Conservation (phyloP, 2,888 invertebrate species). For the Morpho deidamia region DNA sequence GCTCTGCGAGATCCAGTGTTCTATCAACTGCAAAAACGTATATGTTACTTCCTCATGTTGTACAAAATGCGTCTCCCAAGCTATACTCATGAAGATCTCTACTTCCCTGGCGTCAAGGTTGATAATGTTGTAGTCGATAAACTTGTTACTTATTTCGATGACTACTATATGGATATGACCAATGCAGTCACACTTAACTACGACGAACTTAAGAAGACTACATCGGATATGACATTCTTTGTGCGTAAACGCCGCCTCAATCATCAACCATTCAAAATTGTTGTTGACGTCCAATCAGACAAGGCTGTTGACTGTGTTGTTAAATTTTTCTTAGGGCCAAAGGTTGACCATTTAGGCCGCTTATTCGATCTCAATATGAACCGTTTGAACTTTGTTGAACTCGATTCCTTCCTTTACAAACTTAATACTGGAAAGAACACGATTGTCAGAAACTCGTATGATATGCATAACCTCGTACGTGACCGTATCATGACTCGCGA, state of each 20-base stretch:
- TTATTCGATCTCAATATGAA: conserved; percentile 76
- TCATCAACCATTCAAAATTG: conserved; percentile 80
- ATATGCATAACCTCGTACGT: conserved; percentile 81
- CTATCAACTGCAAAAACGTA: conserved; percentile 82
- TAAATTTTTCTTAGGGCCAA: conserved; percentile 83
- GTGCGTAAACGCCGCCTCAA: conserved; percentile 81
- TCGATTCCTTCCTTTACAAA: conserved; percentile 80
- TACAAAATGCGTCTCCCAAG: conserved; percentile 78
- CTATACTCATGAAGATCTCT: conserved; percentile 80
- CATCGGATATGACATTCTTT: conserved; percentile 65
- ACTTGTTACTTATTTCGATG: conserved; percentile 83
- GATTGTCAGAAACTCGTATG: conserved; percentile 79
- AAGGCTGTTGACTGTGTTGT: conserved; percentile 80
- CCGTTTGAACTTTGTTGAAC: conserved; percentile 80
- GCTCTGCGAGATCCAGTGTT: conserved; percentile 86
- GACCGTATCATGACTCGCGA: conserved; percentile 82
- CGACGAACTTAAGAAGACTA: conserved; percentile 65
- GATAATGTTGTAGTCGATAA: conserved; percentile 80
- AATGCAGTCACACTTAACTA: conserved; percentile 73
- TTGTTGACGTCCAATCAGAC: conserved; percentile 76
- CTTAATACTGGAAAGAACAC: conserved; percentile 81
- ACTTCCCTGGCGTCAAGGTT: conserved; percentile 81
- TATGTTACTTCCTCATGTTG: conserved; percentile 73
- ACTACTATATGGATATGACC: conserved; percentile 81
- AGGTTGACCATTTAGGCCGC: conserved; percentile 77